Base-by-base conservation (phyloP, 2,888 invertebrate genomes). In the Hypolimnas misippus region DNA sequence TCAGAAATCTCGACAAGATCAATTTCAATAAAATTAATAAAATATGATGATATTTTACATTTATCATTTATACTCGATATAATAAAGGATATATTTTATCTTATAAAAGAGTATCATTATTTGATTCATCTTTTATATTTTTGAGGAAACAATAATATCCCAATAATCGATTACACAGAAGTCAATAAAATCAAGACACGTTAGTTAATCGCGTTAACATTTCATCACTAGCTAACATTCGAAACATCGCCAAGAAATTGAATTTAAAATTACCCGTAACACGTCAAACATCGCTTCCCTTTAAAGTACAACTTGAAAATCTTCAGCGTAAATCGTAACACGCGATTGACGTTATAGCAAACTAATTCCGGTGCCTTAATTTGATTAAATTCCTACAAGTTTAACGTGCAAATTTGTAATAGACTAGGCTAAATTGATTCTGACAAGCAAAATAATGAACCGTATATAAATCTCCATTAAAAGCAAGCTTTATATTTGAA, bases 381-480 rank as follows among this genome's bases (percentile, higher is more conserved):
- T 69, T 68, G 65, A 73, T 70, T 70, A 67, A 70, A 73, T 67
- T 67, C 63, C 66, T 62, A 53, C 62, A 71, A 71, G 66, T 71
- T 70, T 62, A 66, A 60, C 68, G 65, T 69, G 67, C 65, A 71
- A 72, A 73, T 73, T 71, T 67, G 69, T 72, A 74, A 75, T 74
- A 65, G 69, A 71, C 70, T 69, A 64, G 63, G 63, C 70, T 70
- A 73, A 76, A 76, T 78, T 73, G 73, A 77, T 76, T 76, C 70
- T 69, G 73, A 65, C 71, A 64, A 68, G 70, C 67, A 68, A 74
- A 77, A 71, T 76, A 78, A 74, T 74, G 74, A 74, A 68, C 58
- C 57, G 44, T 68, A 72, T 65, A 76, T 77, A 78, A 77, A 77
- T 78, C 72, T 75, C 73, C 72, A 77, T 76, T 76, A 75, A 70